A percentile compares a stretch with the other conserved stretches of the same genome.
Evolutionary conservation across 1,140 invertebrate genomes (phyloP).

Genomic region (Cherax destructor): DNA sequence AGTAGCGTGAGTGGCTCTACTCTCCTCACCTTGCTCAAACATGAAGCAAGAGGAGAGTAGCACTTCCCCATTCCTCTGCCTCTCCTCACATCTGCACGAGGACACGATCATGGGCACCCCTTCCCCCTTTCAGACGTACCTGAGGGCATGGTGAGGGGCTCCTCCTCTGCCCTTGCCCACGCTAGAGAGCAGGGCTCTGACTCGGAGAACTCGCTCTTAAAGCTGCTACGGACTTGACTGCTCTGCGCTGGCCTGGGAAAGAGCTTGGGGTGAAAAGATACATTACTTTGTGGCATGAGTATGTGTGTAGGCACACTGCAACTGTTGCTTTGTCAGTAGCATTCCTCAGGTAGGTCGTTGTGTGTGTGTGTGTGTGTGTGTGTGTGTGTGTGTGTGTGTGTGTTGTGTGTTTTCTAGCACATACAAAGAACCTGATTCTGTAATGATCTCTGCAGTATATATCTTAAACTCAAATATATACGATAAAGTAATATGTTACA

Average conservation of each 20-base stretch:
- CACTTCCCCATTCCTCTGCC: too few species aligned
- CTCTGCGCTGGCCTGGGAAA: slow-evolving; percentile 78
- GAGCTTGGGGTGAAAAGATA: slow-evolving; percentile 63
- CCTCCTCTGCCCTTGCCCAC: slow-evolving; percentile 59
- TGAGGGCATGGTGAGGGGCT: slow-evolving; percentile 57
- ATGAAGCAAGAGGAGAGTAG: too few species aligned
- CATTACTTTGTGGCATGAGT: slow-evolving; percentile 11
- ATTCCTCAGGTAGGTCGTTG: background rate
- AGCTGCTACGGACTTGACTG: slow-evolving; percentile 81
- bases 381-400: too few species aligned
- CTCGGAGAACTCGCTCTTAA: slow-evolving; percentile 81
- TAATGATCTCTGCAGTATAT: too few species aligned
- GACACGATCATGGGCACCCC: background rate
- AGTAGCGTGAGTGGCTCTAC: too few species aligned
- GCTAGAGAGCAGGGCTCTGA: slow-evolving; percentile 80
- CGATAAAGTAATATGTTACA: too few species aligned
- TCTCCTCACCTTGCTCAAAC: too few species aligned
- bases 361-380: background rate
- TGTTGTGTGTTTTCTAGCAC: too few species aligned
- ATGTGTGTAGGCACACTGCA: background rate
- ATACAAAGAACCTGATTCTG: too few species aligned
- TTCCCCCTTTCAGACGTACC: slow-evolving; percentile 1
- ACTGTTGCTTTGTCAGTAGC: background rate
- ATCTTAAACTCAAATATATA: too few species aligned
- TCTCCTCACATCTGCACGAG: background rate